These are phyloP conservation scores for Propithecus coquereli DNA, from an alignment of 2,113 vertebrate genomes.

Conservation along the genomic window DNA sequence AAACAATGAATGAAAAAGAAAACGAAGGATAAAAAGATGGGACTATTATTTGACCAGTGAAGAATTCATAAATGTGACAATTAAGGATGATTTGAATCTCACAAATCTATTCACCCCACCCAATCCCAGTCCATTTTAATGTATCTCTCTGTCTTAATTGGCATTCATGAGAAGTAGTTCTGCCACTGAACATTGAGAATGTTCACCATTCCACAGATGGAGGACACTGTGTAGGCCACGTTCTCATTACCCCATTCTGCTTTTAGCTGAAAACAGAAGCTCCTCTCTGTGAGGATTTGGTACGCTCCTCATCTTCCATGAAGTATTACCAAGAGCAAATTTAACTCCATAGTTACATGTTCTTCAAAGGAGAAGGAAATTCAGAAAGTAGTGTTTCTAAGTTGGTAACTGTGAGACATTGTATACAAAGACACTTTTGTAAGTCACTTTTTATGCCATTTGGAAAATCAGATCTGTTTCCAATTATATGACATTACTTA, in stretches of 20 bases:
- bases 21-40: neutral
- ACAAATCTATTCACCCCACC: neutral
- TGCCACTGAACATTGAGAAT: neutral
- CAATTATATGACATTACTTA: neutral
- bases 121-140: neutral
- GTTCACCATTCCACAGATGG: neutral
- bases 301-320: neutral
- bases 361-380: constrained; percentile 13
- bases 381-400: constrained; percentile 19
- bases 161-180: neutral
- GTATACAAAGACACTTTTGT: neutral
- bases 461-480: neutral
- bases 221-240: neutral
- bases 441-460: neutral
- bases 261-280: neutral
- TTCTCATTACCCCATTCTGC: neutral
- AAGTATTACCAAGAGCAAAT: neutral
- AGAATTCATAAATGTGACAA: constrained; percentile 21
- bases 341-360: neutral
- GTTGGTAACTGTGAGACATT: neutral
- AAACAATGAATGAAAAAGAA: neutral
- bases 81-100: constrained; percentile 31
- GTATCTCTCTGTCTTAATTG: constrained; percentile 3
- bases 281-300: neutral
- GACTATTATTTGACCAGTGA: constrained; percentile 3